Evolutionary conservation across 1,140 invertebrate species (phyloP), one percentile per base, ranked within the genome.

Genomic region (Bombus vancouverensis): DNA sequence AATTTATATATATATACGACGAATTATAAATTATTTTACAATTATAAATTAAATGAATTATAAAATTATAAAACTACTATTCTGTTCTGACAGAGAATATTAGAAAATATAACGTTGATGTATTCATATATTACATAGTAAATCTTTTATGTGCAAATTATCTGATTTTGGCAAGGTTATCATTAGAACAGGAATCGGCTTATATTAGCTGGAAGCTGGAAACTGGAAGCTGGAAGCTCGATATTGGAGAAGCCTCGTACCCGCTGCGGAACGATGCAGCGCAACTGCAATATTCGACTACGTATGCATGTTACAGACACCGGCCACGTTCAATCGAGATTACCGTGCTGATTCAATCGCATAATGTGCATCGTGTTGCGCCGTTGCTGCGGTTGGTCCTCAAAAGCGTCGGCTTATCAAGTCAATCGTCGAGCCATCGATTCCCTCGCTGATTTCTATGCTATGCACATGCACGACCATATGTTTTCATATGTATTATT

Each of bases 281-380:
- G 32, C 53, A 59, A 57, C 42, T 74, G 59, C 71, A 68, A 76
- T 83, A 74, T 71, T 71, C 66, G 34, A 28, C 72, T 65, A 37
- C 37, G 53, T 66, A 71, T 66, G 39, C 73, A 59, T 12, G 65
- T 25, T 37, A 57, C 44, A 82, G 44, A 81, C 71, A 37, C 44
- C 42, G 81, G 73, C 39, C 73, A 57, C 73, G 57, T 83, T 71
- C 73, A 68, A 86, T 86, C 81, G 80, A 75, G 81, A 83, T 86
- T 86, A 86, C 44, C 37, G 80, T 42, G 18, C 73, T 53, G 85
- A 86, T 86, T 85, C 71, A 85, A 85, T 85, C 77, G 71, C 78
- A 81, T 85, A 74, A 81, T 81, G 84, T 68, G 78, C 62, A 85
- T 39, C 68, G 57, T 39, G 78, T n/a, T 47, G 59, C 73, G 70